Evolutionary conservation across 2,888 invertebrate genomes (phyloP), one percentile per base, ranked within the genome.

Genomic region (Ypsolopha scabrella): DNA sequence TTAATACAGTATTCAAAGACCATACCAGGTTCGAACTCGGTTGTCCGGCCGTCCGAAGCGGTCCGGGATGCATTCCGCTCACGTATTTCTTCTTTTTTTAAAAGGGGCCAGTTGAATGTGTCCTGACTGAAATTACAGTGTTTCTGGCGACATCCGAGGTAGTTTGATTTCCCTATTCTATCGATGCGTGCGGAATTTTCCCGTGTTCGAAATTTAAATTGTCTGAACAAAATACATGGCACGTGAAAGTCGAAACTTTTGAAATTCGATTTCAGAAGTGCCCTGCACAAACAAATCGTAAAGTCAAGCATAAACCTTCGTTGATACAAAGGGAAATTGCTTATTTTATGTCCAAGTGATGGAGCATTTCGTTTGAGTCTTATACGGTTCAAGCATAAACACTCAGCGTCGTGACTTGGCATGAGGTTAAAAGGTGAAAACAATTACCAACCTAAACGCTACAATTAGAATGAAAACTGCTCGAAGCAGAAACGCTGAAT

Each of bases 271-370:
- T 77, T 76, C 72, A 72, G 73, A 72, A 62, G 65, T 62, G 62
- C 65, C 66, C 60, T 63, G 67, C 65, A 69, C 78, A 78, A 82
- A 80, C 75, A 78, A 79, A 80, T 76, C 80, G 81, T 82, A 81
- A 82, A 82, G 65, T 59, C 59, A 60, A 45, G 38, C 65, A 71
- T 67, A 74, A 81, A 81, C 81, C 80, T 80, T 73, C 66, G 71
- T 70, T 77, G 75, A 78, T 77, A 78, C 80, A 78, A 80, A 76
- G 77, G 80, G 81, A 81, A 80, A 83, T 82, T 79, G 79, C 82
- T 81, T 82, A 80, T 82, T 83, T 82, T 82, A 83, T 76, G 79
- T 77, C 68, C 64, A 66, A 71, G 67, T 73, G 72, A 72, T 75
- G 70, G 67, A 68, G 67, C 51, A 65, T 74, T 72, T 68, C 69